Conservation (phyloP, 2,888 invertebrate genomes). For the Nomada fabriciana region DNA sequence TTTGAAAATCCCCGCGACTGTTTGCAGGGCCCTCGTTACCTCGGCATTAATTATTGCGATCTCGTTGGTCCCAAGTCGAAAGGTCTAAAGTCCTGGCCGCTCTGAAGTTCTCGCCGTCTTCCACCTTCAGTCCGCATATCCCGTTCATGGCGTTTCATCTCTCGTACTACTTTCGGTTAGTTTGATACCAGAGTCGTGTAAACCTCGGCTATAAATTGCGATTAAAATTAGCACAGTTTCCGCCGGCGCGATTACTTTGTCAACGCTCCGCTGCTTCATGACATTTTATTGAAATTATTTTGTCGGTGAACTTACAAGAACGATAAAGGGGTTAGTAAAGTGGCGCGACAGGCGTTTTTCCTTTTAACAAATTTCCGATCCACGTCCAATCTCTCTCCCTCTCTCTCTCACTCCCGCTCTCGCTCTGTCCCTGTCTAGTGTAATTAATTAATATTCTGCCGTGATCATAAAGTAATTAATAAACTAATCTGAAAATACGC, state of each 20-base stretch:
- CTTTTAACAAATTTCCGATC: background rate
- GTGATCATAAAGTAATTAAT: constrained; percentile 19
- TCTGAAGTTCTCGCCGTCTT: background rate
- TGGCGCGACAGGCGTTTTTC: background rate
- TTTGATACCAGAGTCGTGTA: constrained; percentile 65
- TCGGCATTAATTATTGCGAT: constrained; percentile 70
- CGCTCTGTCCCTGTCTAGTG: no score
- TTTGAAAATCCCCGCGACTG: constrained; percentile 34
- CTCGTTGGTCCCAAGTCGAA: constrained; percentile 37
- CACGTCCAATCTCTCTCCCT: background rate
- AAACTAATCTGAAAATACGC: background rate
- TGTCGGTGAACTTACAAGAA: constrained; percentile 9
- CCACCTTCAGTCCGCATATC: background rate
- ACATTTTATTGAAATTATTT: background rate
- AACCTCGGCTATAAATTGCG: constrained; percentile 77
- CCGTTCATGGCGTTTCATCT: constrained; percentile 4
- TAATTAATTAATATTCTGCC: constrained; percentile 14
- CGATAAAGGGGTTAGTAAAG: background rate
- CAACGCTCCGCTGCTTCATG: background rate
- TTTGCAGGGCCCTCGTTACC: constrained; percentile 46
- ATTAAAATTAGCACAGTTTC: constrained; percentile 74
- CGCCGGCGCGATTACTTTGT: constrained; percentile 57
- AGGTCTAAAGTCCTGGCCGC: constrained; percentile 30
- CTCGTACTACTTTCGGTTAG: constrained; percentile 18
- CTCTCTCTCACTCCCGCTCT: no score